phyloP scores from a whole-genome alignment of 2,888 invertebrate genomes.

The Catocala nupta region DNA sequence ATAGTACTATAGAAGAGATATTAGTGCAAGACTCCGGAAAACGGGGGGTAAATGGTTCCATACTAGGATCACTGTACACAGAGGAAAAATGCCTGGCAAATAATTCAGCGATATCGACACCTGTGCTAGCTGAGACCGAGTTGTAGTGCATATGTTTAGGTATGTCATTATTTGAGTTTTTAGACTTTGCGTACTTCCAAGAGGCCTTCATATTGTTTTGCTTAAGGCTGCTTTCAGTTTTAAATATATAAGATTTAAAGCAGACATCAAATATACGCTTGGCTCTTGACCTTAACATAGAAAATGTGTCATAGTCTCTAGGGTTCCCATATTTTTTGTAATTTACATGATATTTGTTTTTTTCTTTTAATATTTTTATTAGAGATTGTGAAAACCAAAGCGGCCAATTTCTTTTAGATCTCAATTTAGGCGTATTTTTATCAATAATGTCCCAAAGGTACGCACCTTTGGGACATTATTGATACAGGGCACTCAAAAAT shows the following conservation, averaged over 20 bases:
- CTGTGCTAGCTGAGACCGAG: not conserved
- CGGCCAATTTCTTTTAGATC: not conserved
- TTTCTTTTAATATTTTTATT: not conserved
- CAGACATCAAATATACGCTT: not conserved
- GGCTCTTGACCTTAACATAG: not conserved
- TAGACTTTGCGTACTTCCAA: no score
- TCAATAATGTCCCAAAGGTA: slow-evolving; percentile 1
- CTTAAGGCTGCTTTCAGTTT: no score
- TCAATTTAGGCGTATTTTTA: not conserved
- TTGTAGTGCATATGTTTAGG: no score
- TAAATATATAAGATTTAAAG: no score
- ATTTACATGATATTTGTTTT: not conserved
- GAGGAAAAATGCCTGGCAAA: not conserved
- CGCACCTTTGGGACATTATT: no score
- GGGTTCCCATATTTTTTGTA: not conserved
- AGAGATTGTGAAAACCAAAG: not conserved
- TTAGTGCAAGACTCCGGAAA: not conserved
- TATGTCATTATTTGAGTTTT: no score
- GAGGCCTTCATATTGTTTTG: no score
- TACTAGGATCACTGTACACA: no score
- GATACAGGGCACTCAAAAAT: not conserved
- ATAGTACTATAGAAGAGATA: not conserved
- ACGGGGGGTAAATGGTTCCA: no score
- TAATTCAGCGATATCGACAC: not conserved
- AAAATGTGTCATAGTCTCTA: not conserved